Evolutionary conservation across 2,888 invertebrate species (phyloP), one percentile per base, ranked within the genome.

Genomic region (Nymphalis polychloros): DNA sequence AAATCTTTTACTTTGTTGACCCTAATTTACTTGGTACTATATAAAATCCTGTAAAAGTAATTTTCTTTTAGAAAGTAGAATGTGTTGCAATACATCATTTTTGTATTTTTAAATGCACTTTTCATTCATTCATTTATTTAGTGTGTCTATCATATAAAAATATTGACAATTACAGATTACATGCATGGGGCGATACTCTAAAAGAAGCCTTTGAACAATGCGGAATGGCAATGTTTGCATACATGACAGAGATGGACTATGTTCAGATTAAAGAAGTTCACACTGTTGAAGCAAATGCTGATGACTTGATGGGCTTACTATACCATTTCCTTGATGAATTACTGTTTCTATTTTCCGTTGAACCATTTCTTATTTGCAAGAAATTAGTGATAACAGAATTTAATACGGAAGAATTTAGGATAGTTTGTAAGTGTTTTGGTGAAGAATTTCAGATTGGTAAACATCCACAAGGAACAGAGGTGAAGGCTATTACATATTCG

Each of bases 401-500:
- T 88, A 96, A 98, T 83, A 92, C 93, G 65, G 96, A 96, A 79
- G 96, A 96, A 77, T 97, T 97, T 83, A 95, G 94, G 80, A 97
- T 99, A 80, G 95, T 95, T 76, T 96, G 96, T 80, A 94, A 94
- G 76, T 96, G 96, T 83, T 97, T 95, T 81, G 99, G 99, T n/a
- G 99, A 99, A 91, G 96, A 97, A 78, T 99, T 99, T 89, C 94
- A 95, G 79, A 93, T 99, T 67, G 95, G 95, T 1, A 98, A 97
- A 88, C 99, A 99, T 92, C 97, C 98, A 0, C 99, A 98, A 90
- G 99, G 99, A 17, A 96, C 98, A 2, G 99, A 99, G 92, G 98
- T 99, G 3, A 99, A 99, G 88, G 99, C 99, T 47, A 99, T 99
- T 75, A 99, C 99, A 6, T 99, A 99, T 89, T 99, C 99, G 8